These are phyloP conservation scores for Sus scrofa DNA, from an alignment of 2,113 vertebrate genomes.

Conservation along the genomic window T2T-Sscrofa CM000827.6:95372001-95372500, in stretches of 20 bases:
- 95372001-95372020: not conserved
- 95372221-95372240: not conserved
- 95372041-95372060: not conserved
- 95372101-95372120: not conserved
- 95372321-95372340: not conserved
- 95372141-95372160: not conserved
- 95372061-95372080: not conserved
- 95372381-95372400: constrained; percentile 27
- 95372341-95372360: not conserved
- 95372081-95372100: not conserved
- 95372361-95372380: not conserved
- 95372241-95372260: not conserved
- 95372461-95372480: constrained; percentile 15
- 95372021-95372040: not conserved
- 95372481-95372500: not conserved
- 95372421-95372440: not conserved
- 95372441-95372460: not conserved
- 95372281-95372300: not conserved
- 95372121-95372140: not conserved
- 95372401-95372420: constrained; percentile 9
- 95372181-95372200: not conserved
- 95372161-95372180: not conserved
- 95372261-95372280: not conserved
- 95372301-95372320: not conserved
- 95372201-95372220: not conserved